Percentiles rank a stretch among this genome's conserved stretches.
Evolutionary conservation across 2,888 invertebrate species (phyloP).

Genomic region (Tiphia femorata): DNA sequence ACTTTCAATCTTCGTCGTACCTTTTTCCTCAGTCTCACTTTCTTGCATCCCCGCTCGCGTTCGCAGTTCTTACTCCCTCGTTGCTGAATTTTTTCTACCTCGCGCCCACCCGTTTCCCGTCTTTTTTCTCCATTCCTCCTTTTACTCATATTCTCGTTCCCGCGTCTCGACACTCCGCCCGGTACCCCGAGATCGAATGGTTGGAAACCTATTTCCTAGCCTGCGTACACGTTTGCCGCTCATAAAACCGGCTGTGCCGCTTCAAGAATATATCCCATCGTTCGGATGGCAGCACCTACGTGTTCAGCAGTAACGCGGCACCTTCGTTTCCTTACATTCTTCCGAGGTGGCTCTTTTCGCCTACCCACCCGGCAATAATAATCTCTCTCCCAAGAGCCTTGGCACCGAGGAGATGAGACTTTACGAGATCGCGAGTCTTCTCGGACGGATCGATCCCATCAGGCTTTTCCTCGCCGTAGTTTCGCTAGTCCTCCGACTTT

Average conservation of each 20-base stretch:
- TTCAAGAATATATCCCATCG: conserved; percentile 49
- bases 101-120: background rate
- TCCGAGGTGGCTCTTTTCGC: conserved; percentile 25
- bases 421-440: conserved; percentile 30
- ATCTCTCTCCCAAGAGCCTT: conserved; percentile 23
- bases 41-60: no score
- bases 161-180: background rate
- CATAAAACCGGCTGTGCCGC: conserved; percentile 50
- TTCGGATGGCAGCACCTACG: conserved; percentile 47
- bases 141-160: background rate
- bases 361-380: conserved; percentile 32
- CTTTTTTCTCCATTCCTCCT: conserved; percentile 19
- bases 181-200: conserved; percentile 25
- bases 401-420: conserved; percentile 6
- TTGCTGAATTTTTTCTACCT: no score
- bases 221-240: conserved; percentile 33
- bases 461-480: background rate
- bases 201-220: conserved; percentile 44
- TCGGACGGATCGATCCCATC: conserved; percentile 7
- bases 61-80: no score
- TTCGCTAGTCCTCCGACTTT: background rate
- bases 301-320: conserved; percentile 34
- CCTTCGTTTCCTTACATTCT: conserved; percentile 28
- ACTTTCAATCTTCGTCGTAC: no score
- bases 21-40: no score